These are phyloP conservation scores for Gorsachius goisagi DNA, from an alignment of 2,113 vertebrate genomes.

Conservation along the genomic window DNA sequence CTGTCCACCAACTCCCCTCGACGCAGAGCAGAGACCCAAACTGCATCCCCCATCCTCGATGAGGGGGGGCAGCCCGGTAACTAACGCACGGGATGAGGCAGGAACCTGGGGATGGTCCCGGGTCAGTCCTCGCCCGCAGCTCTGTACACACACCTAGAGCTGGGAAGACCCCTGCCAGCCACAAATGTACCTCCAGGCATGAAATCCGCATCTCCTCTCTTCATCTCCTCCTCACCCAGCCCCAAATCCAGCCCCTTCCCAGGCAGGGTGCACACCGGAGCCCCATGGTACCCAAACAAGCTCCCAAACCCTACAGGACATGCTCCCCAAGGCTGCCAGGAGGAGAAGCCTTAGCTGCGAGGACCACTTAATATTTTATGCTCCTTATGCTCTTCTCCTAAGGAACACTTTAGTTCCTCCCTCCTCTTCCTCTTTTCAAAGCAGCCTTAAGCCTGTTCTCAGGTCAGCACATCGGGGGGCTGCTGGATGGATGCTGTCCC, in stretches of 20 bases:
- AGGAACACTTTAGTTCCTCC: background rate
- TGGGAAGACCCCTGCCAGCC: background rate
- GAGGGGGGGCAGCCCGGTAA: background rate
- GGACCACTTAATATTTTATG: background rate
- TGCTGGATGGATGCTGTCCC: background rate
- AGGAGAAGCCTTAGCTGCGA: background rate
- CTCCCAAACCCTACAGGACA: fast-evolving
- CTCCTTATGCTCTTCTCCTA: background rate
- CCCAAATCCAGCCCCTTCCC: background rate
- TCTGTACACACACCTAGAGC: background rate
- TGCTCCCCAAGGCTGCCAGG: fast-evolving
- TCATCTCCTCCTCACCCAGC: background rate
- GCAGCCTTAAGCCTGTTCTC: background rate
- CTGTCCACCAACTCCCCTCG: background rate
- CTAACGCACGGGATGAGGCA: fast-evolving
- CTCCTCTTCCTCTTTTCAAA: background rate
- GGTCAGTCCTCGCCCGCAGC: fast-evolving
- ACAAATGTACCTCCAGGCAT: no score
- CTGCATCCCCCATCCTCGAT: fast-evolving
- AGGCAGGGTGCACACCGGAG: fast-evolving
- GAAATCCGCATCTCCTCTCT: no score
- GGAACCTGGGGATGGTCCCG: fast-evolving
- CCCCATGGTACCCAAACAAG: fast-evolving
- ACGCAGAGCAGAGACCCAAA: background rate
- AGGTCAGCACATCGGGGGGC: background rate